Percentiles rank a stretch among this genome's conserved stretches.
Conservation (phyloP, 2,113 vertebrate species). For the Tychaedon coryphoeus region DNA sequence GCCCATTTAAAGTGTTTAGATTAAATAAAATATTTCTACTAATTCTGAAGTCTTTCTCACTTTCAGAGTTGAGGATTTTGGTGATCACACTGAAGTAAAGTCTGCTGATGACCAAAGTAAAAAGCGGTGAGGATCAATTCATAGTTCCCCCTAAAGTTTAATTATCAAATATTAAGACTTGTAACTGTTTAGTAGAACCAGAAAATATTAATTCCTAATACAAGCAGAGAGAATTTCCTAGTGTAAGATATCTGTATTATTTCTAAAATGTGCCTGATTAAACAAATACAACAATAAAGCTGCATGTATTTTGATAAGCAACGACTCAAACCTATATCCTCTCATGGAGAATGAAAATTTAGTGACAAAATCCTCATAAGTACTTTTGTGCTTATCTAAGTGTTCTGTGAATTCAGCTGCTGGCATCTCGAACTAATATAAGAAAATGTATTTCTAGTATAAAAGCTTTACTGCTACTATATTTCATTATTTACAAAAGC, state of each 20-base stretch:
- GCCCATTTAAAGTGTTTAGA: neutral
- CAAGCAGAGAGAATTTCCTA: neutral
- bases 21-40: neutral
- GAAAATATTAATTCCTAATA: neutral
- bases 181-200: neutral
- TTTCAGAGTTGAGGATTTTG: slow-evolving; percentile 17
- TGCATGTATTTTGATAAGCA: neutral
- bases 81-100: neutral
- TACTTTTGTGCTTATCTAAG: neutral
- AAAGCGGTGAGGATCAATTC: slow-evolving; percentile 11
- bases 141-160: neutral
- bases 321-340: neutral
- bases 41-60: neutral
- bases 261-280: neutral
- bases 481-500: neutral
- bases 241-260: neutral
- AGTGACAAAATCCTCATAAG: neutral
- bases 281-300: neutral
- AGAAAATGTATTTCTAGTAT: neutral
- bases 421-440: neutral
- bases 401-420: neutral
- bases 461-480: neutral
- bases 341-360: neutral
- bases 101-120: neutral
- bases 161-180: neutral